phyloP scores from a whole-genome alignment of 2,797 vertebrate species.

The Furcifer pardalis region DNA sequence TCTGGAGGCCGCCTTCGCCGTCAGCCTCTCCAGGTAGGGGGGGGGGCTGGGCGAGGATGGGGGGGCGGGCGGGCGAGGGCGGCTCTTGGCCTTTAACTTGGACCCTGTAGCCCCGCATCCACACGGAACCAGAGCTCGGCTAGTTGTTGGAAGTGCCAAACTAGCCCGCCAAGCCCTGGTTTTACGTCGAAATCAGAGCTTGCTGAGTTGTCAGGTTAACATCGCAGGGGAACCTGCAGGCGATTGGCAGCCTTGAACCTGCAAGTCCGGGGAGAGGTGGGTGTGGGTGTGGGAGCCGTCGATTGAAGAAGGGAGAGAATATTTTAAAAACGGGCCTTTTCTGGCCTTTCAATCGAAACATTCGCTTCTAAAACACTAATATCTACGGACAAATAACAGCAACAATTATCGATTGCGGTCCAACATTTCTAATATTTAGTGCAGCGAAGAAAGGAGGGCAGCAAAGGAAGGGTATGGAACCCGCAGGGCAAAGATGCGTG shows the following conservation, averaged over 20 bases:
- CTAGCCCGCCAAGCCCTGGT: neutral
- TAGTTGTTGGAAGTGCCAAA: too few species aligned
- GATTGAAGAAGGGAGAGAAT: neutral
- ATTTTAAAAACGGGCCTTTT: too few species aligned
- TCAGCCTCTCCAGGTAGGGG: constrained; percentile 87
- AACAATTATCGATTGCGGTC: too few species aligned
- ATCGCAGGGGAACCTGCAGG: neutral
- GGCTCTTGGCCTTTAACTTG: too few species aligned
- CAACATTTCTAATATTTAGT: neutral
- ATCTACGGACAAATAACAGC: too few species aligned
- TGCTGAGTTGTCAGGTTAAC: neutral
- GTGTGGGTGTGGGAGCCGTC: too few species aligned
- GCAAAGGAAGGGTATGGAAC: neutral
- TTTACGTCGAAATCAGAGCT: too few species aligned
- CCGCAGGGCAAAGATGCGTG: neutral
- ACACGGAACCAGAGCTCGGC: too few species aligned
- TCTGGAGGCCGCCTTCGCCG: constrained; percentile 95
- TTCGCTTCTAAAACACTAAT: neutral
- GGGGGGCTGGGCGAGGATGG: too few species aligned
- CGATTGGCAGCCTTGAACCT: neutral
- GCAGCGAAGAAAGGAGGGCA: too few species aligned
- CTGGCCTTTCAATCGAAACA: neutral
- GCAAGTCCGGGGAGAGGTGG: neutral
- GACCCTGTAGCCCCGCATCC: too few species aligned
- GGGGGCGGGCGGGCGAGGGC: too few species aligned